These are phyloP conservation scores for Achlya flavicornis DNA, from an alignment of 2,888 invertebrate genomes.

Conservation along the genomic window DNA sequence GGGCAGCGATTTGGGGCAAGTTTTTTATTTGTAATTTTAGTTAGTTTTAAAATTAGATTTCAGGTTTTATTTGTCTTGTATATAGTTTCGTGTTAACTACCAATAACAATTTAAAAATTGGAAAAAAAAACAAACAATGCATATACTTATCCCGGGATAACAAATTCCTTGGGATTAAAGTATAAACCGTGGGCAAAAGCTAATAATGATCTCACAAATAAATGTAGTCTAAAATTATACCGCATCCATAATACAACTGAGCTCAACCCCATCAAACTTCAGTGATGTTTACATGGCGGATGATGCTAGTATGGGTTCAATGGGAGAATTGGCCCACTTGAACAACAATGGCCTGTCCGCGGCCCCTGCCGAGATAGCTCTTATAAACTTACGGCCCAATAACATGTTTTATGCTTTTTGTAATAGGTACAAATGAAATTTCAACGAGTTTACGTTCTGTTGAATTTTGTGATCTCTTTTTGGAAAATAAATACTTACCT, in stretches of 20 bases:
- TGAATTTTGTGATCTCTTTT: constrained; percentile 2
- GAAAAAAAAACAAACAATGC: no score
- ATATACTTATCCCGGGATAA: no score
- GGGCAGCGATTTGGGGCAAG: no score
- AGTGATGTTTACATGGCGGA: constrained; percentile 73
- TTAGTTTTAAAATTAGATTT: no score
- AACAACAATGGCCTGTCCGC: constrained; percentile 61
- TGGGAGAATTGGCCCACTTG: constrained; percentile 81
- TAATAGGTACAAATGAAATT: constrained; percentile 10
- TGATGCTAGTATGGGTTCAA: constrained; percentile 72
- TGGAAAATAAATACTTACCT: constrained; percentile 6
- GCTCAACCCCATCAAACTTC: constrained; percentile 27
- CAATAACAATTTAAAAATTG: no score
- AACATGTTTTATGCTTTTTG: constrained; percentile 39
- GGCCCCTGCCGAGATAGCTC: constrained; percentile 62
- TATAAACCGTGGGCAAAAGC: no score
- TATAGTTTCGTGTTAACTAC: no score
- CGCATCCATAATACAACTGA: constrained; percentile 45
- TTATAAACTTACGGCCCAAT: constrained; percentile 44
- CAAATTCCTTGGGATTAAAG: no score
- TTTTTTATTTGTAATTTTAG: no score
- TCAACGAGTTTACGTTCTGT: constrained; percentile 9
- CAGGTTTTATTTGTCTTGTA: no score
- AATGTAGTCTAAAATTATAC: constrained; percentile 22
- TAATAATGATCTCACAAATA: background rate